Base-by-base conservation (phyloP, 2,797 vertebrate species). In the Taenioides sp. region DNA sequence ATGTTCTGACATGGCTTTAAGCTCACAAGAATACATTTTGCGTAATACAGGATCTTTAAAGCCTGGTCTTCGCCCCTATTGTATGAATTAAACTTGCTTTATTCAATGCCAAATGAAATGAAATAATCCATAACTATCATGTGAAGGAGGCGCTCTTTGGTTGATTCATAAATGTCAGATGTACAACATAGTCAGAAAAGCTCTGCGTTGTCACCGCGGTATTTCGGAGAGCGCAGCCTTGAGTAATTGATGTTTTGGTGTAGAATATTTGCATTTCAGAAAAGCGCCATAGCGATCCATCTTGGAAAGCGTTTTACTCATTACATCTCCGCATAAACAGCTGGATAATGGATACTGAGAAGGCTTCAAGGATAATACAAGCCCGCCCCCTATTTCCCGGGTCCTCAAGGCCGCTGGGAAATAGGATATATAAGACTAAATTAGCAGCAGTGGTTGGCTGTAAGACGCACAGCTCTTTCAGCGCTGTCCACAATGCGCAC, bases 281-380 rank as follows among this genome's bases (percentile, higher is more conserved):
- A 71, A 78, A 76, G 40, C 4, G 52, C 59, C 77, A 47, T 16
- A 75, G 76, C 71, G 72, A 86, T 90, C 76, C 79, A 81, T 90
- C 83, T 78, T 65, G 40, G 23, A 70, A 72, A 76, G 37, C 1
- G 6, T 72, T 79, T 81, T 83, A 80, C 81, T 88, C 80, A 87
- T 84, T 78, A 74, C 72, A 85, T 84, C 77, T 74, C 7, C 2
- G 58, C 63, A 81, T 81, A 85, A 88, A 85, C 80, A 85, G 68
- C 74, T 78, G 70, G 64, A 71, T 79, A 79, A 86, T 79, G 60
- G 72, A 81, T 60, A 74, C 62, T 71, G 68, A 60, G 14, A 67
- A 60, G 58, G 64, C 37, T 71, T 83, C 79, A 80, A 84, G 81
- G 82, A 80, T 79, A 59, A 64, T 27, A 28, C 65, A 83, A 67